Base-by-base conservation (phyloP, 2,888 invertebrate genomes). In the Pseudeuparius sepicola region DNA sequence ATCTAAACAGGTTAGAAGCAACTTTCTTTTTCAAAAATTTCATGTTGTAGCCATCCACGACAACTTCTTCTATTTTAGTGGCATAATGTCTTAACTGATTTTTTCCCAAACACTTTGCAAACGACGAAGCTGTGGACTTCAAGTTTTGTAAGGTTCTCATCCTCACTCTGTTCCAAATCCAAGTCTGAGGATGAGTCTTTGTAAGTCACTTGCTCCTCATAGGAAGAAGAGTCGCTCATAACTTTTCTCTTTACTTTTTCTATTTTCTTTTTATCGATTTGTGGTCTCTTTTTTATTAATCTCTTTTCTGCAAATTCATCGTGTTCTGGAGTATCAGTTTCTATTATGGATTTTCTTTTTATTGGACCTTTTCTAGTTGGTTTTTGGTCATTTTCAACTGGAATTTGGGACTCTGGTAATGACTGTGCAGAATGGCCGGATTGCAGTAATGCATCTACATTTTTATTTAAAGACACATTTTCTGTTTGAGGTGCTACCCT, bases 21-120 rank as follows among this genome's bases (percentile, higher is more conserved):
- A 33, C 26, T 25, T 33, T 24, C 33, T 25, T 33, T 33, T 33
- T 33, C 13, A 32, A 24, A 32, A 32, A 32, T 24, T n/a, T n/a
- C n/a, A n/a, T n/a, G n/a, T n/a, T n/a, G n/a, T n/a, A n/a, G n/a
- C n/a, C n/a, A 32, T 14, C 10, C 10, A 23, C 12, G 24, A 31
- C 23, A 12, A 13, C 23, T 31, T 31, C 20, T 31, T 31, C 31
- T 31, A 31, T 31, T 23, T 31, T n/a, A 24, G 14, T n/a, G 13
- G 33, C 29, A 18, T 29, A 29, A 29, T 29, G 24, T 24, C 23
- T 24, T n/a, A 33, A 24, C 24, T 13, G 33, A 24, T 33, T 33
- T 33, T 33, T 33, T 24, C n/a, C 33, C 33, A 33, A 24, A 26
- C 16, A 30, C 17, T 13, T 30, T 30, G 13, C 30, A 30, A 17